Evolutionary conservation across 2,888 invertebrate species (phyloP).

Genomic region (Ochropleura plecta): DNA sequence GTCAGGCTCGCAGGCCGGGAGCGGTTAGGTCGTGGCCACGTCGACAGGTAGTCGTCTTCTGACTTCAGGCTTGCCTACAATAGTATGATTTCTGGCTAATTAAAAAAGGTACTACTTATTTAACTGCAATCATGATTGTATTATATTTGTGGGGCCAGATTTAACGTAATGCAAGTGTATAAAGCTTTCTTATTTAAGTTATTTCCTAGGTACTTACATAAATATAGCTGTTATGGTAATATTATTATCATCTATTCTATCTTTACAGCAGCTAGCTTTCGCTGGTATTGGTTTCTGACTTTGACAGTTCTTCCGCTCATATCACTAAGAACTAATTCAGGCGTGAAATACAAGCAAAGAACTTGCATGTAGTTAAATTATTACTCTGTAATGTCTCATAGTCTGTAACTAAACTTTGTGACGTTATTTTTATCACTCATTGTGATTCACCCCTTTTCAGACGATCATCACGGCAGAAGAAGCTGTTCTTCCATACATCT

Average conservation of each 20-base stretch:
- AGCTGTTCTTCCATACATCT: not conserved
- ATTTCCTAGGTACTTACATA: not conserved
- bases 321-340: not conserved
- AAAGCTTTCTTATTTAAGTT: not conserved
- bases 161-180: not conserved
- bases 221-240: not conserved
- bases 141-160: not conserved
- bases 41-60: slow-evolving; percentile 31
- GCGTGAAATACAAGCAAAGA: not conserved
- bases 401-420: not conserved
- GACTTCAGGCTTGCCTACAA: not conserved
- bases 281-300: not conserved
- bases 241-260: not conserved
- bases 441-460: not conserved
- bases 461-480: no score
- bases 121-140: not conserved
- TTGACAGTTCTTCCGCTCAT: not conserved
- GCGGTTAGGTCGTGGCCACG: slow-evolving; percentile 36
- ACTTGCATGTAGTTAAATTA: not conserved
- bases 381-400: not conserved
- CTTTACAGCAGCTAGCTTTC: not conserved
- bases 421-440: not conserved
- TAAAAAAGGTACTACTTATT: slow-evolving; percentile 1
- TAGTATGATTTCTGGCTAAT: slow-evolving; percentile 4
- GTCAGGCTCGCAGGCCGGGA: slow-evolving; percentile 35